Conservation (phyloP, 2,797 vertebrate species). For the Antrozous pallidus region DNA sequence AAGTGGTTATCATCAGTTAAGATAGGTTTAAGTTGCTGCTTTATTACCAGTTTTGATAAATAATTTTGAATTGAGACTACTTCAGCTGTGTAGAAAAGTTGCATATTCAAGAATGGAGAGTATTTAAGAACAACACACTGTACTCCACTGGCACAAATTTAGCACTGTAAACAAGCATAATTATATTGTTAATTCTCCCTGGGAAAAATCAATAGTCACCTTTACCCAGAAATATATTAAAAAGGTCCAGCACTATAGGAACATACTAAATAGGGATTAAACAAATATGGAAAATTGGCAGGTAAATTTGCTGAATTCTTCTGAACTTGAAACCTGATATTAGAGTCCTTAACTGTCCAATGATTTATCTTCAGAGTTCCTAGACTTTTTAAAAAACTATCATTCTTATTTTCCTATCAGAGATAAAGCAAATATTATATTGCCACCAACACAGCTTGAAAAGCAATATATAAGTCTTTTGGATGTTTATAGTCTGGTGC, state of each 20-base stretch:
- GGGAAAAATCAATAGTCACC: not conserved
- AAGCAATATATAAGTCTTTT: not conserved
- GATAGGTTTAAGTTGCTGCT: slow-evolving; percentile 50
- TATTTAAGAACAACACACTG: not conserved
- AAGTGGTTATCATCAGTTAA: slow-evolving; percentile 63
- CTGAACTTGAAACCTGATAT: not conserved
- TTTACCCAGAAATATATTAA: not conserved
- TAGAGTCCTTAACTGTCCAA: not conserved
- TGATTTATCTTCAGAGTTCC: not conserved
- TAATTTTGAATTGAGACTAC: not conserved
- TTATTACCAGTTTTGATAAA: slow-evolving; percentile 1
- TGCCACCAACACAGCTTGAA: not conserved
- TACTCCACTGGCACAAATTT: not conserved
- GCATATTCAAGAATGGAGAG: not conserved
- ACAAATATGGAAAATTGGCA: not conserved
- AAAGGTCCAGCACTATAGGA: not conserved
- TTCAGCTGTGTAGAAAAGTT: not conserved
- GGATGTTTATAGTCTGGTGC: not conserved
- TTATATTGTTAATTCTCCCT: not conserved
- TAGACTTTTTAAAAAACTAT: not conserved
- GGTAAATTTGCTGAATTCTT: not conserved
- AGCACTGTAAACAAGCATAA: not conserved
- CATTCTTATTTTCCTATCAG: not conserved
- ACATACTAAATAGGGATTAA: not conserved
- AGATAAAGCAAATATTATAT: not conserved